Evolutionary conservation across 2,888 invertebrate genomes (phyloP).

Genomic region (Macrosiphum euphorbiae): DNA sequence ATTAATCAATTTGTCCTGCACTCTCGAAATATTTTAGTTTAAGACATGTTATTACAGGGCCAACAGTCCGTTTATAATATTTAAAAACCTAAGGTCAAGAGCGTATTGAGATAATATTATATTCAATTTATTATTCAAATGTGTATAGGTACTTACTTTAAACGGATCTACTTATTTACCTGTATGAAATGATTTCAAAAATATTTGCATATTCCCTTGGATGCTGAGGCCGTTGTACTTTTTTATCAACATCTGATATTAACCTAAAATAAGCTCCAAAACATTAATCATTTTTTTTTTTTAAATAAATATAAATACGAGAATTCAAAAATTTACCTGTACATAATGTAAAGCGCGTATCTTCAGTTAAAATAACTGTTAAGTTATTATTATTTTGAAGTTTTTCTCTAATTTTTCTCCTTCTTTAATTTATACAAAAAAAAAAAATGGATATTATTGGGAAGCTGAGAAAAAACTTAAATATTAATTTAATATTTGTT

Average conservation of each 20-base stretch:
- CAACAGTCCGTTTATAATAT: not conserved
- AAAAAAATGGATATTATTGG: not conserved
- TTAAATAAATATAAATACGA: not conserved
- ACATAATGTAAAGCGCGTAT: not conserved
- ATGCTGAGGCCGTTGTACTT: not conserved
- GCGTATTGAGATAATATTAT: not conserved
- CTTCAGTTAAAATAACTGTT: not conserved
- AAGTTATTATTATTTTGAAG: not conserved
- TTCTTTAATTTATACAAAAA: too few relatives aligned
- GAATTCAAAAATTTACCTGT: not conserved
- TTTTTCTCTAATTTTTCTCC: not conserved
- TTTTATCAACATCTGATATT: not conserved
- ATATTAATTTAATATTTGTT: not conserved
- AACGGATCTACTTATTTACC: not conserved
- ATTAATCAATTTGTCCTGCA: not conserved
- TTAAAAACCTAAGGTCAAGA: not conserved
- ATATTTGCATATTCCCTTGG: not conserved
- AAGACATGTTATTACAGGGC: not conserved
- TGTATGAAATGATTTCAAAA: conserved; percentile 8
- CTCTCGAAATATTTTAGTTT: not conserved
- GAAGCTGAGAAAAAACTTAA: not conserved
- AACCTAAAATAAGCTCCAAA: not conserved
- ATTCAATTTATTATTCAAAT: not conserved
- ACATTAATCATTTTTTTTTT: not conserved
- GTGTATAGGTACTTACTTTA: not conserved